Evolutionary conservation across 2,797 vertebrate species (phyloP).

Genomic region (Danio choprae): DNA sequence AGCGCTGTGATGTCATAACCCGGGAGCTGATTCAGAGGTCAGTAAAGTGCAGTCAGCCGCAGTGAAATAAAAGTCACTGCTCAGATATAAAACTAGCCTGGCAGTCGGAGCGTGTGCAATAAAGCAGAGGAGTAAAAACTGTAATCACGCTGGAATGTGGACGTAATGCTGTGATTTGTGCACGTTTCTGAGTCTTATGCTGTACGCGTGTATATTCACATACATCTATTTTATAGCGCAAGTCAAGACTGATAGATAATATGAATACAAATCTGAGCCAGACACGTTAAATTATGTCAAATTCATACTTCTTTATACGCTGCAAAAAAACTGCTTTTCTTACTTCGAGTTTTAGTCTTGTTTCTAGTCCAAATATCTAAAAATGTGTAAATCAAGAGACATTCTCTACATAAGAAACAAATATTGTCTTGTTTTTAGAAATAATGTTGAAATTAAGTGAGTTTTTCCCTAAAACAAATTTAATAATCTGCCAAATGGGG

Average conservation of each 20-base stretch:
- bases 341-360: no score
- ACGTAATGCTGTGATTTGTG: not conserved
- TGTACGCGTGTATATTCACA: not conserved
- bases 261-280: not conserved
- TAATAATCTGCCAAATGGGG: no score
- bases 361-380: no score
- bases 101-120: not conserved
- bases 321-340: no score
- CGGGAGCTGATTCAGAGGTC: not conserved
- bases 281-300: not conserved
- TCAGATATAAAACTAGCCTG: not conserved
- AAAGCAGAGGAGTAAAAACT: conserved; percentile 3
- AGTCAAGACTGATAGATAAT: conserved; percentile 18
- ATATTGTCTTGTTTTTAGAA: no score
- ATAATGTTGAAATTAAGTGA: no score
- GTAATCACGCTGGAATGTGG: conserved; percentile 23
- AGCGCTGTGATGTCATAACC: not conserved
- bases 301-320: not conserved
- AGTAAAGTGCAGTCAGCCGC: not conserved
- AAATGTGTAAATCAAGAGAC: no score
- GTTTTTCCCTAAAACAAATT: no score
- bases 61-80: not conserved
- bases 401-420: no score
- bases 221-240: not conserved
- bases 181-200: not conserved